Percentiles rank a stretch among this genome's conserved stretches.
These are phyloP conservation scores for Siniperca scherzeri DNA, from an alignment of 2,797 vertebrate genomes.

Conservation along the genomic window DNA sequence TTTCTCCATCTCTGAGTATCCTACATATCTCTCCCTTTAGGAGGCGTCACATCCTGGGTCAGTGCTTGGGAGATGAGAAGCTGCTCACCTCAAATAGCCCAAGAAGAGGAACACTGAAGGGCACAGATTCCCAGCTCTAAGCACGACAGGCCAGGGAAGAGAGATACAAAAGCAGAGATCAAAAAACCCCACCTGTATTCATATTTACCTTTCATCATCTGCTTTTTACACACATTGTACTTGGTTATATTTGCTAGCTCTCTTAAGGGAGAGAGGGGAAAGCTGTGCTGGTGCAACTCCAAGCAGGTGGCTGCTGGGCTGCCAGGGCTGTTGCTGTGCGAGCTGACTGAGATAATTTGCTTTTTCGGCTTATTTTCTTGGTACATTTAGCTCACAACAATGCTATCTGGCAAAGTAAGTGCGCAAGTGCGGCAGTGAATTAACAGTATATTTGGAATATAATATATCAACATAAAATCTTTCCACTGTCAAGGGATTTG, in stretches of 20 bases:
- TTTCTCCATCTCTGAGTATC: constrained; percentile 19
- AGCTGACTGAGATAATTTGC: constrained; percentile 63
- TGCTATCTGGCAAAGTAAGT: constrained; percentile 33
- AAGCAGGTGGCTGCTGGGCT: constrained; percentile 61
- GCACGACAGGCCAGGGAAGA: constrained; percentile 32
- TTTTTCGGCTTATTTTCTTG: constrained; percentile 55
- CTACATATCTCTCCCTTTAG: constrained; percentile 41
- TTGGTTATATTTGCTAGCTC: constrained; percentile 50
- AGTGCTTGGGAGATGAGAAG: constrained; percentile 59
- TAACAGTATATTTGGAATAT: constrained; percentile 10
- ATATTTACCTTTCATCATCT: constrained; percentile 76
- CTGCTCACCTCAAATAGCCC: constrained; percentile 55
- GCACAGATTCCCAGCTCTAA: constrained; percentile 40
- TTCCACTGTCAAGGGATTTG: constrained; percentile 21
- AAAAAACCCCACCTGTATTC: constrained; percentile 59
- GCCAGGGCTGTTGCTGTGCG: constrained; percentile 44
- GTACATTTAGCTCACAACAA: constrained; percentile 52
- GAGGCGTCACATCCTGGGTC: constrained; percentile 46
- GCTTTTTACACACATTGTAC: constrained; percentile 56
- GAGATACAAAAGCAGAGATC: constrained; percentile 52
- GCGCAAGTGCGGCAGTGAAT: constrained; percentile 25
- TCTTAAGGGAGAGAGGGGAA: constrained; percentile 39
- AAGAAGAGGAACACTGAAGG: constrained; percentile 40
- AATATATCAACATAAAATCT: constrained; percentile 1
- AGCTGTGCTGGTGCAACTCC: constrained; percentile 41